Conservation (phyloP, 2,797 vertebrate genomes). For the Cyprinodon diabolis region DNA sequence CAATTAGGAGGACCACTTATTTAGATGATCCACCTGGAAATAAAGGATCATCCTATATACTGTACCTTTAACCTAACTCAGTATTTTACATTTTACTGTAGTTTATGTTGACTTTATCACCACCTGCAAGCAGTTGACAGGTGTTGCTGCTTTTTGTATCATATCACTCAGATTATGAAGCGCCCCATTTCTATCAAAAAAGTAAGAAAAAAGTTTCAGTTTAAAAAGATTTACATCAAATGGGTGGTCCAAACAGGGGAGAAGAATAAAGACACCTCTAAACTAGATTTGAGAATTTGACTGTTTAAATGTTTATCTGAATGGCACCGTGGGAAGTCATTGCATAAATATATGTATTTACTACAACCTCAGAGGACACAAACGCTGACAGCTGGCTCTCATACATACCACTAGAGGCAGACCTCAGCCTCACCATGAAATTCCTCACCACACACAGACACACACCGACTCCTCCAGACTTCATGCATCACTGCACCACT, state of each 20-base stretch:
- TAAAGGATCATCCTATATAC: no score
- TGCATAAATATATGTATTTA: slow-evolving; percentile 15
- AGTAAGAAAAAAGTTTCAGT: neutral
- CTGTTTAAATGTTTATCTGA: slow-evolving; percentile 18
- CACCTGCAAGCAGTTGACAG: neutral
- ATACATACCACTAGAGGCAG: slow-evolving; percentile 52
- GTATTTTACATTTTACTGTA: neutral
- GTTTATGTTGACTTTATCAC: neutral
- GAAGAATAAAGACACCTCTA: neutral
- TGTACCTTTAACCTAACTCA: neutral
- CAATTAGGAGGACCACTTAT: no score
- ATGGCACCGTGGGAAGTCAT: slow-evolving; percentile 11
- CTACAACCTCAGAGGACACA: slow-evolving; percentile 16
- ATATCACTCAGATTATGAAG: neutral
- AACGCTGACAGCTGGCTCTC: slow-evolving; percentile 54
- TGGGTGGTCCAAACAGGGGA: neutral
- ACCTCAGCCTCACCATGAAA: slow-evolving; percentile 54
- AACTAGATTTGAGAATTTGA: neutral
- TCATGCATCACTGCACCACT: slow-evolving; percentile 37
- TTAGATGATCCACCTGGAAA: no score
- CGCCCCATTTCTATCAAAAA: neutral
- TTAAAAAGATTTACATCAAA: neutral
- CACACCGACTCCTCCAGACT: slow-evolving; percentile 34
- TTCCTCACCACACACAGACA: slow-evolving; percentile 40
- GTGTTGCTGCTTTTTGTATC: neutral